Evolutionary conservation across 2,113 vertebrate genomes (phyloP), one percentile per base, ranked within the genome.

Genomic region (Prionailurus viverrinus): DNA sequence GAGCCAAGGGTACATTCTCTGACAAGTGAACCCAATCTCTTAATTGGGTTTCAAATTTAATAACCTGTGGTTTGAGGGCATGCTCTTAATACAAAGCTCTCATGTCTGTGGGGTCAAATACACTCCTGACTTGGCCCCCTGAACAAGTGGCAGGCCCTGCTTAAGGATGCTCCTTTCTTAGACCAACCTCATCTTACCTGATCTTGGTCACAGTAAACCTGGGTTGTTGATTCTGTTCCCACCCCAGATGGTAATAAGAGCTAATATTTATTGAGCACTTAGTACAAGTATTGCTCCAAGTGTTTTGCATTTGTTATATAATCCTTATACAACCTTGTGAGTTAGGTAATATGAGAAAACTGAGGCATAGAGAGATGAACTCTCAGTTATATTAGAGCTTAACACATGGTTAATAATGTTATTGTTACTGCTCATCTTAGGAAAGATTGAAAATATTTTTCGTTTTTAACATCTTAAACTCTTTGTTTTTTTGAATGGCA

Each of bases 401-500:
- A 92, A 68, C n/a, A 45, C 12, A 2, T 53, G 18, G 10, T 69
- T 89, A n/a, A 10, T 85, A 36, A 83, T 76, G 15, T 65, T 91
- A 14, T 14, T 61, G 3, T 68, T 94, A 91, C 13, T 94, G 16
- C 10, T 65, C 39, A 16, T 73, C 61, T 85, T 69, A 78, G 16
- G 73, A 79, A 91, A 94, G 76, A 48, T 31, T 91, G n/a, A 48
- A 63, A 58, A 45, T 91, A 27, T 80, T 71, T 90, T 66, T 13
- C 19, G 19, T 68, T 97, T 95, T 91, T 61, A 92, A 63, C 19
- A 94, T 41, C 36, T 39, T 92, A 53, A 79, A 89, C 41, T 76
- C 65, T 87, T 84, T 95, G 27, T 84, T 92, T 90, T 90, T 65
- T 71, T 79, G 27, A 83, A 63, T 94, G 31, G 74, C 66, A 92